A percentile compares a stretch with the other conserved stretches of the same genome.
These are phyloP conservation scores for Formicarius rufipectus DNA, from an alignment of 2,113 vertebrate genomes.

Conservation along the genomic window DNA sequence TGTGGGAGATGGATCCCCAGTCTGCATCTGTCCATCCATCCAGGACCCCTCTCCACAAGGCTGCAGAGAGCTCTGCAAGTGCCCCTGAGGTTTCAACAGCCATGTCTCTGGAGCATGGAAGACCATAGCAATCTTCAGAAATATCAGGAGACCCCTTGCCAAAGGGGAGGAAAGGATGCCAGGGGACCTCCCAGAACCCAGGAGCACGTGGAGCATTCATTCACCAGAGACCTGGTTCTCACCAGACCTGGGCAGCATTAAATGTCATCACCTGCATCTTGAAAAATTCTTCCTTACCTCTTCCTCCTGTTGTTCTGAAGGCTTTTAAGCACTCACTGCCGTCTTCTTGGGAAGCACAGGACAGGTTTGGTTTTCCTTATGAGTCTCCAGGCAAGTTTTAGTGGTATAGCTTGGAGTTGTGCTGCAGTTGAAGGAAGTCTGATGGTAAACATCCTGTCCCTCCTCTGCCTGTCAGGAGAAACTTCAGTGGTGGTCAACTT, in stretches of 20 bases:
- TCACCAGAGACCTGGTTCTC: background rate
- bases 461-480: background rate
- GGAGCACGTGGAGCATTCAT: background rate
- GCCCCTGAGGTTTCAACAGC: background rate
- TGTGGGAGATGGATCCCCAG: background rate
- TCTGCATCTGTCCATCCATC: background rate
- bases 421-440: background rate
- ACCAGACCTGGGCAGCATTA: background rate
- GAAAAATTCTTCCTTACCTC: background rate
- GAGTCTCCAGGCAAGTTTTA: background rate
- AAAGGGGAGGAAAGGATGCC: background rate
- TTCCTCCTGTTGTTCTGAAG: background rate
- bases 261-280: background rate
- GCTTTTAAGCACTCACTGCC: background rate
- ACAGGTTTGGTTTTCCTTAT: background rate
- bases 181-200: background rate
- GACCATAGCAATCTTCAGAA: background rate
- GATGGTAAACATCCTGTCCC: background rate
- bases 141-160: background rate
- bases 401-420: background rate
- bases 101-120: rapidly evolving
- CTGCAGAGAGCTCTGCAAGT: background rate
- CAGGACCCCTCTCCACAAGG: background rate
- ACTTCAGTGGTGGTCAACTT: background rate
- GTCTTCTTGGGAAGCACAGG: background rate